Evolutionary conservation across 2,888 invertebrate species (phyloP), one percentile per base, ranked within the genome.

Genomic region (Eristalis pertinax): DNA sequence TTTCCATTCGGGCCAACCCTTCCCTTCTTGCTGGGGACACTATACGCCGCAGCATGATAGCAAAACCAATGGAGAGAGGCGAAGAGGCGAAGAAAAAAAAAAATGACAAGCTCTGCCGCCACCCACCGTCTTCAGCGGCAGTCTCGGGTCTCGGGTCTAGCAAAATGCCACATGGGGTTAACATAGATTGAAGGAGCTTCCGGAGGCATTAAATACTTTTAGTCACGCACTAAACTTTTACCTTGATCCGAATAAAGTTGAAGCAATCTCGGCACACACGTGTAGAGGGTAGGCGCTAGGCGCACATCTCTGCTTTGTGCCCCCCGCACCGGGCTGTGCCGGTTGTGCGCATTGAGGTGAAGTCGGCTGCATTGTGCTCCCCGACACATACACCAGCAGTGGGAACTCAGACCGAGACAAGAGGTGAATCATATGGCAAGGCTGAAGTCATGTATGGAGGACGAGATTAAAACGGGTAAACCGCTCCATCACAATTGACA

Each of bases 141-240:
- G 62, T n/a, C n/a, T n/a, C n/a, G n/a, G 2, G 26, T 69, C 43
- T 58, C 41, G 62, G 68, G 68, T 83, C 67, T 32, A 78, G 56
- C 77, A 78, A 83, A 83, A 82, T 86, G 70, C 82, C 86, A 86
- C 78, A 73, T 86, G 89, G 88, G 89, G 89, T 91, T 90, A 91
- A 91, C 91, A 92, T 92, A 92, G 92, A 92, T 92, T 92, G 92
- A 91, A 91, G 91, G 90, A 91, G 91, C 92, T 92, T 92, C 92
- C 92, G 92, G 91, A 89, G 90, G 90, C 90, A 91, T 91, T 92
- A 92, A 92, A 92, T 92, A 91, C 91, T 91, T 90, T 90, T 90
- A 92, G 92, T 92, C 92, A 92, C 92, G 92, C 92, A 92, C 91
- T 56, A 87, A 89, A 87, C 76, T 87, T 89, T 89, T 84, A 82